Percentiles rank a stretch among this genome's conserved stretches.
phyloP scores from a whole-genome alignment of 2,113 vertebrate genomes.

The Scolopax mira region DNA sequence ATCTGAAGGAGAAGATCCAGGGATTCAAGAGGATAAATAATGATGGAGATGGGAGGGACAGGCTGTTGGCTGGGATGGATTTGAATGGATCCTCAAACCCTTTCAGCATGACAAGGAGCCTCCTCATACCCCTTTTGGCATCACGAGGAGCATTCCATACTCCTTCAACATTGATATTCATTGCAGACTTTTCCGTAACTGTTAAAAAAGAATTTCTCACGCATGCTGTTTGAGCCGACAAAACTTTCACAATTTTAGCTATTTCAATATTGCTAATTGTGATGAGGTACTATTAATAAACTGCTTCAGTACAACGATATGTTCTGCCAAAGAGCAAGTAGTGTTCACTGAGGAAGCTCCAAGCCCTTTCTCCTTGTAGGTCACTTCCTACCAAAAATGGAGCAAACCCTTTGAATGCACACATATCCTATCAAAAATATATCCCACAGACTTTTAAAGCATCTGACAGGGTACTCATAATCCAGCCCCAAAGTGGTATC shows the following conservation, averaged over 20 bases:
- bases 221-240: not conserved
- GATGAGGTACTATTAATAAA: not conserved
- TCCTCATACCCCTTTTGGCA: not conserved
- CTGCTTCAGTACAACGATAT: not conserved
- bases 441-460: not conserved
- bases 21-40: not conserved
- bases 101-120: not conserved
- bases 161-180: not conserved
- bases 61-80: not conserved
- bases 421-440: not conserved
- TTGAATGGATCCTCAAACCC: not conserved
- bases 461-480: not conserved
- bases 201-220: not conserved
- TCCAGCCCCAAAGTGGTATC: not conserved
- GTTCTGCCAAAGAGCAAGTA: not conserved
- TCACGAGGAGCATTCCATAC: not conserved
- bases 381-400: not conserved
- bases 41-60: not conserved
- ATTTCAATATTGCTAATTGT: not conserved
- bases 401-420: not conserved
- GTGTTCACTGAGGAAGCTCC: not conserved
- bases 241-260: not conserved
- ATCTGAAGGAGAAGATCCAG: not conserved
- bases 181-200: not conserved
- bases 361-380: not conserved